Evolutionary conservation across 2,113 vertebrate species (phyloP), one percentile per base, ranked within the genome.

Genomic region (Apodemus sylvaticus): DNA sequence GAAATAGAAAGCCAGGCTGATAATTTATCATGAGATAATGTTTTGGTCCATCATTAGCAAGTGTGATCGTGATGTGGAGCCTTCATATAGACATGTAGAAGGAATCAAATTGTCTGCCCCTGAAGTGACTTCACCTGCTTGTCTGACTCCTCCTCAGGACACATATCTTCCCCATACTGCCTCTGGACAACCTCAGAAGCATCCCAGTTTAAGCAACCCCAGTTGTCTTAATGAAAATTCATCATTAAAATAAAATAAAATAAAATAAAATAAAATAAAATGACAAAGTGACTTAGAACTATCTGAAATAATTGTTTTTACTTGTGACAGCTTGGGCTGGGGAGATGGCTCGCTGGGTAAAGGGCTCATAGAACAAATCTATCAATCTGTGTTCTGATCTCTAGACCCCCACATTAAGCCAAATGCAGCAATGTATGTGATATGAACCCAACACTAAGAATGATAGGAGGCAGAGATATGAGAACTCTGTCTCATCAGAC

Each of bases 51-150:
- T 11, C 6, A 0, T 24, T 2, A 53, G 58, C 5, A 8, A 39
- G 11, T 34, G 4, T 1, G 1, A 1, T 5, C 2, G 10, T 3
- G 1, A 7, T 0, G 0, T 0, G 13, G 20, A 16, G 7, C 4
- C 51, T 5, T 86, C 3, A 1, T 1, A 11, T 4, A 45, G n/a
- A 34, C 42, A 53, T 45, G 6, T 3, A 0, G 19, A 42, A 39
- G 70, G 17, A 9, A 12, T 8, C 5, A 7, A 34, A 5, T 17
- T 17, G 48, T 29, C 24, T 26, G 3, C 58, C 36, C 22, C 62
- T 17, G 0, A 34, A 64, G 20, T 6, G 60, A 5, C 31, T 60
- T 16, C 6, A 12, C 2, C 51, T 7, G 16, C 55, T 42, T 48
- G 13, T 16, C 58, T 10, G 10, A 16, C 53, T 85, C 19, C 0